phyloP scores from a whole-genome alignment of 2,888 invertebrate genomes.

The Helicoverpa assulta region DNA sequence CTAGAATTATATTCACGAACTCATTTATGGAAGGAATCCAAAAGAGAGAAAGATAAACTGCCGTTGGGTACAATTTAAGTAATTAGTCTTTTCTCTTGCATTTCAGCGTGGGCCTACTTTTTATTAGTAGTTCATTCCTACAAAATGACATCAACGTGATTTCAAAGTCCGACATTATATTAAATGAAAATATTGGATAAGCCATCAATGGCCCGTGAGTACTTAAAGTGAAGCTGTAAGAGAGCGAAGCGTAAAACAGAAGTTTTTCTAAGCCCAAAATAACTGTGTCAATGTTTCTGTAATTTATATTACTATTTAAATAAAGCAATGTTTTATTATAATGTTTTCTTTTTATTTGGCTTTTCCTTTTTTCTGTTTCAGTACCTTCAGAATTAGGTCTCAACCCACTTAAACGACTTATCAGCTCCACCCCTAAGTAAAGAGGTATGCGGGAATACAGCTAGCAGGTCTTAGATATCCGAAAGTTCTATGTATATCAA shows the following conservation, averaged over 20 bases:
- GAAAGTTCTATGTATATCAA: too few relatives aligned
- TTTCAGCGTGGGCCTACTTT: conserved; percentile 83
- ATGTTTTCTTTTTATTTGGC: not conserved
- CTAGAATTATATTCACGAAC: not conserved
- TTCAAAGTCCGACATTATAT: not conserved
- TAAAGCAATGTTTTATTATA: not conserved
- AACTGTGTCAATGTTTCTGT: conserved; percentile 3
- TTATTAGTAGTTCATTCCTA: conserved; percentile 78
- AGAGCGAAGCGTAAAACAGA: conserved; percentile 11
- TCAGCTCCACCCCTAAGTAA: too few relatives aligned
- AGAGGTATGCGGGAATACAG: too few relatives aligned
- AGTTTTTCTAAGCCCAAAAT: not conserved
- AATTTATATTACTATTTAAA: not conserved
- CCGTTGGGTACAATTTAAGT: not conserved
- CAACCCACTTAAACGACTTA: too few relatives aligned
- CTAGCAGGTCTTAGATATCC: too few relatives aligned
- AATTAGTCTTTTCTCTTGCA: conserved; percentile 53
- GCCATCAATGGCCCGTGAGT: not conserved
- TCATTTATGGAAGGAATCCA: not conserved
- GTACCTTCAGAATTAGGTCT: too few relatives aligned
- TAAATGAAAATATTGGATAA: not conserved
- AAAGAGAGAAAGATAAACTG: not conserved
- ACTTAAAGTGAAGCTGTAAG: not conserved
- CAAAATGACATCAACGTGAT: conserved; percentile 52
- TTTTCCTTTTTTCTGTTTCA: not conserved